Evolutionary conservation across 2,888 invertebrate species (phyloP).

Genomic region (Drosophila atripex): DNA sequence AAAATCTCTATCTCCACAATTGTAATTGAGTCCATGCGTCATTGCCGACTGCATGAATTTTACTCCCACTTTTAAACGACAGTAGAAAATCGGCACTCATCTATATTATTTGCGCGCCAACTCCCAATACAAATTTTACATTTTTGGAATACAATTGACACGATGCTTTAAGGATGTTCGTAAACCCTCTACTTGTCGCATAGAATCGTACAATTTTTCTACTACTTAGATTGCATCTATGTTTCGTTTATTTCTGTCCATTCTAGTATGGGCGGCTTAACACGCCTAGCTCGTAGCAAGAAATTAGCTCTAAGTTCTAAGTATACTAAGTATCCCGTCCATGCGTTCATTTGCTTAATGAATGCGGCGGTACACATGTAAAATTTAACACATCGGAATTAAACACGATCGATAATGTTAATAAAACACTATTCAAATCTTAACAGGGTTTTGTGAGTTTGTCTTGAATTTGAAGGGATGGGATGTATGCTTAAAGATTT

Average conservation of each 20-base stretch:
- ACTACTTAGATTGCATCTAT: slow-evolving; percentile 59
- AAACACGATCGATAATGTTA: slow-evolving; percentile 63
- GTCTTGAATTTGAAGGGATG: neutral
- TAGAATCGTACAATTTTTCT: slow-evolving; percentile 38
- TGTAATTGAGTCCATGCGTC: slow-evolving; percentile 43
- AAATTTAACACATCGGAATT: slow-evolving; percentile 72
- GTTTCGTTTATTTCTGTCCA: slow-evolving; percentile 55
- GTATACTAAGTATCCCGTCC: slow-evolving; percentile 29
- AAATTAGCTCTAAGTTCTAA: slow-evolving; percentile 61
- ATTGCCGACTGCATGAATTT: slow-evolving; percentile 40
- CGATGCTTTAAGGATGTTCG: slow-evolving; percentile 34
- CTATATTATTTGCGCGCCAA: slow-evolving; percentile 19
- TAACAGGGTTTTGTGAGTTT: no score
- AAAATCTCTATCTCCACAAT: slow-evolving; percentile 68
- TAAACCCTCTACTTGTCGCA: slow-evolving; percentile 30
- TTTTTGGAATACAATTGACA: slow-evolving; percentile 8
- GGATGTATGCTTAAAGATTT: no score
- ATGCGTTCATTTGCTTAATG: slow-evolving; percentile 23
- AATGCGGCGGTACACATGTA: slow-evolving; percentile 59
- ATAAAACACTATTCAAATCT: slow-evolving; percentile 67
- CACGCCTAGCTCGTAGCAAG: slow-evolving; percentile 67
- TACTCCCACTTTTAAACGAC: slow-evolving; percentile 27
- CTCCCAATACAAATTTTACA: slow-evolving; percentile 1
- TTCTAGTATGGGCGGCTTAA: slow-evolving; percentile 63
- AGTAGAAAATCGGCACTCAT: slow-evolving; percentile 36